Evolutionary conservation across 92 coral and sea anemone species (phyloP), one percentile per base, ranked within the genome.

Genomic region (Palythoa grandiflora): DNA sequence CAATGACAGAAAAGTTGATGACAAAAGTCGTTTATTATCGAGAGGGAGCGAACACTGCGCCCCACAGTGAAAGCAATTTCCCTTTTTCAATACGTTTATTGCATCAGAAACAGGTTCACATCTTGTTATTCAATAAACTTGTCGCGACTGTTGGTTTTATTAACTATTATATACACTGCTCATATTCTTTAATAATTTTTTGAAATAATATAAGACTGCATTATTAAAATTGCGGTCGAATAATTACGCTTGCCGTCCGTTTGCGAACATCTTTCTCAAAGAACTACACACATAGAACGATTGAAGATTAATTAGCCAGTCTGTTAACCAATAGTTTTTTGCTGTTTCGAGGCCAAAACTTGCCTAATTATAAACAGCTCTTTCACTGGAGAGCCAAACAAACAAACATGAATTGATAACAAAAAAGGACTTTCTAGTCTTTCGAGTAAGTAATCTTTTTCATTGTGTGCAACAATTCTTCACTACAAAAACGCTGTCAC

Each of bases 321-420:
- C 92, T 91, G 96, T 93, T 93, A 95, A 38, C 92, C 98, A 91
- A 89, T 87, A 87, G 87, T 79, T 77, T 77, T 89, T 75, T 85
- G 85, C 94, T 91, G 90, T 91, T 93, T 80, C 86, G 72, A 84
- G 90, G 86, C 87, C 84, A 87, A 89, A 91, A 88, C 90, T 85
- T 91, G 78, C 77, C 84, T 57, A 87, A 52, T 78, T 93, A 93
- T 93, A 94, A 93, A 94, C 91, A 91, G 89, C 92, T 92, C 88
- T 93, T 93, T 93, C 98, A 94, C 91, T 89, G 79, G 89, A 89
- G 91, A 78, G 78, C 87, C 96, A 95, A 94, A 94, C 93, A 95
- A 91, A 70, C 90, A 87, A 87, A 87, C 87, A 79, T 20, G 68
- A 35, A 77, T 37, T 9, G 48, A 38, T 63, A 47, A 63, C 79